Evolutionary conservation across 2,113 vertebrate genomes (phyloP).

Genomic region (Sciurus niger): DNA sequence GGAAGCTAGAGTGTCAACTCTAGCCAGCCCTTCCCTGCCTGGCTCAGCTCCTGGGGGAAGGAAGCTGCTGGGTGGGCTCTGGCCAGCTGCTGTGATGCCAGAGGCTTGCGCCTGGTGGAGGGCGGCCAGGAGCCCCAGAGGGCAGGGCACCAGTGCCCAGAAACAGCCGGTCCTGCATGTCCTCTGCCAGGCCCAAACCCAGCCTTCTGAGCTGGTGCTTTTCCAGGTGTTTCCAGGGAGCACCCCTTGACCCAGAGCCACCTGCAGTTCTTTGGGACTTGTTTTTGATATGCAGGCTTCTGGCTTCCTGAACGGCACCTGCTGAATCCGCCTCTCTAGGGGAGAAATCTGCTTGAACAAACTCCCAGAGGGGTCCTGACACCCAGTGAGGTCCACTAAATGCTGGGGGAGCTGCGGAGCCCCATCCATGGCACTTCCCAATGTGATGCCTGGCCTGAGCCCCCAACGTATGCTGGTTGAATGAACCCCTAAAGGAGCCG

Average conservation of each 20-base stretch:
- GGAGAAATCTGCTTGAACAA: not conserved
- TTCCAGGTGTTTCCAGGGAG: not conserved
- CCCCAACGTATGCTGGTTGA: not conserved
- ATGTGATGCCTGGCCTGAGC: not conserved
- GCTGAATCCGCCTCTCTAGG: too few relatives aligned
- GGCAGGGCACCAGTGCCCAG: too few relatives aligned
- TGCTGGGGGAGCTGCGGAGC: rapidly evolving
- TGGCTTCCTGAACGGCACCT: not conserved
- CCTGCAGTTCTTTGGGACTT: not conserved
- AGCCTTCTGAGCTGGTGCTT: not conserved
- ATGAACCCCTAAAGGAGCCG: not conserved
- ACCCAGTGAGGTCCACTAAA: not conserved
- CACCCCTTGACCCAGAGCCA: not conserved
- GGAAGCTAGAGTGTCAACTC: too few relatives aligned
- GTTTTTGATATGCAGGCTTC: not conserved
- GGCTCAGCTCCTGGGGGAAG: too few relatives aligned
- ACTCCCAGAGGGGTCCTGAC: not conserved
- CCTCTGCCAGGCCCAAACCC: too few relatives aligned
- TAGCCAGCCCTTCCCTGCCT: too few relatives aligned
- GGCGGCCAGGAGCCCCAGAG: too few relatives aligned
- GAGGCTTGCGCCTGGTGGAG: too few relatives aligned
- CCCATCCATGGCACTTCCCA: too few relatives aligned
- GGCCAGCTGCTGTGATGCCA: too few relatives aligned
- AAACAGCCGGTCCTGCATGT: too few relatives aligned
- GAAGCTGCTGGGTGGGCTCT: too few relatives aligned